phyloP scores from a whole-genome alignment of 2,888 invertebrate species.

The Chalcis sispes region DNA sequence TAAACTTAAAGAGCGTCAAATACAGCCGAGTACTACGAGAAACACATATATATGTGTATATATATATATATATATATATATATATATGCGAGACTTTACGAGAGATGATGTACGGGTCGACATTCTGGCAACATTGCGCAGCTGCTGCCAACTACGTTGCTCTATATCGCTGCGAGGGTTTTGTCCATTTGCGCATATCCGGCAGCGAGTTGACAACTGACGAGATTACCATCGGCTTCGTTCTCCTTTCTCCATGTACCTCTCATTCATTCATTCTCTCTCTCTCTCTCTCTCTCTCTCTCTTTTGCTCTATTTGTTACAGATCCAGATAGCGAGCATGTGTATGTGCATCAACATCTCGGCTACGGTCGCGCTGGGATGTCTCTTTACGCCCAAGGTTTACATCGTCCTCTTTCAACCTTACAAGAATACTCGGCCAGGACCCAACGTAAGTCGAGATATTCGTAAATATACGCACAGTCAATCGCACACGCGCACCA shows the following conservation, averaged over 20 bases:
- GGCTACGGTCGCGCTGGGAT: conserved; percentile 85
- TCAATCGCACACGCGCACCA: neutral
- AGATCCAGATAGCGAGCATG: conserved; percentile 87
- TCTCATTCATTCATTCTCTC: neutral
- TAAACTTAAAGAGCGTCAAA: no score
- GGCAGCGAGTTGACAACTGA: no score
- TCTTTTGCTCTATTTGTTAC: conserved; percentile 61
- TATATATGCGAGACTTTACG: no score
- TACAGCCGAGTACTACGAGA: no score
- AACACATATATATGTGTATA: no score
- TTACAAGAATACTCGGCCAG: conserved; percentile 85
- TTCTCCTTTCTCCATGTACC: no score
- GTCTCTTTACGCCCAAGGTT: conserved; percentile 86
- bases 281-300: neutral
- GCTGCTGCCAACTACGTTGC: no score
- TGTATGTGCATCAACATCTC: conserved; percentile 88
- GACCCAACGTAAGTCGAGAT: conserved; percentile 74
- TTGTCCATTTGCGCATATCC: no score
- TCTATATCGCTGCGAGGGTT: no score
- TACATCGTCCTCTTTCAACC: conserved; percentile 88
- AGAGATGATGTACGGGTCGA: no score
- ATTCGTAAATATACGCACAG: neutral
- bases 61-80: no score
- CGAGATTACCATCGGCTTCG: neutral
- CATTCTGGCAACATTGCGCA: no score